These are phyloP conservation scores for Clarias magur DNA, from an alignment of 2,113 vertebrate species.

Conservation along the genomic window DNA sequence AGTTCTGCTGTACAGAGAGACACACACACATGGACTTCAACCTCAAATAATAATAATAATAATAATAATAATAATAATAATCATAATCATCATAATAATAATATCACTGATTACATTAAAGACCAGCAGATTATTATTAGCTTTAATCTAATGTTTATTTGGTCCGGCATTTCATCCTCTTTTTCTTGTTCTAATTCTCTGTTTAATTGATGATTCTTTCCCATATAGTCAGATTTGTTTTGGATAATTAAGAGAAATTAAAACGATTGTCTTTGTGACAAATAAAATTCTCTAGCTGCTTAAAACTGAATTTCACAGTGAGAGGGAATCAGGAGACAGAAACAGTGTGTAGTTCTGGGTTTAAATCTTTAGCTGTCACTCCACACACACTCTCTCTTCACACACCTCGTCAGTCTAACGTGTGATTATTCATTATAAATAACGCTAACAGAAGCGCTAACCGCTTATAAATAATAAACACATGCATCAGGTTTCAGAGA, in stretches of 20 bases:
- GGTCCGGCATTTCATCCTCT: background rate
- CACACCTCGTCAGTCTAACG: background rate
- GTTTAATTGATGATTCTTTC: background rate
- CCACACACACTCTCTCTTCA: background rate
- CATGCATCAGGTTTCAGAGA: background rate
- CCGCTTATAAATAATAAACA: conserved; percentile 2
- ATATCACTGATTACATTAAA: no score
- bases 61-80: no score
- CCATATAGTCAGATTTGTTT: background rate
- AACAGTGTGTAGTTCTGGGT: background rate
- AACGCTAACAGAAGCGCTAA: background rate
- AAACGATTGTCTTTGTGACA: background rate
- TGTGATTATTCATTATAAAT: background rate
- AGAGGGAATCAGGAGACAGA: background rate
- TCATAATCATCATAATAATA: no score
- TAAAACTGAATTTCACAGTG: background rate
- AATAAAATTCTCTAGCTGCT: background rate
- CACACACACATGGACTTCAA: no score
- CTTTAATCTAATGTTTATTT: no score
- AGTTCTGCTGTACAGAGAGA: no score
- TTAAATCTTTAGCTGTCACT: background rate
- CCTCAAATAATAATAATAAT: no score
- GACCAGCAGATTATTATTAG: no score
- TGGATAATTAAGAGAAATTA: background rate
- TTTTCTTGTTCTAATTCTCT: background rate